A percentile compares a stretch with the other conserved stretches of the same genome.
Evolutionary conservation across 2,888 invertebrate genomes (phyloP).

Genomic region (Drosophila planitibia): DNA sequence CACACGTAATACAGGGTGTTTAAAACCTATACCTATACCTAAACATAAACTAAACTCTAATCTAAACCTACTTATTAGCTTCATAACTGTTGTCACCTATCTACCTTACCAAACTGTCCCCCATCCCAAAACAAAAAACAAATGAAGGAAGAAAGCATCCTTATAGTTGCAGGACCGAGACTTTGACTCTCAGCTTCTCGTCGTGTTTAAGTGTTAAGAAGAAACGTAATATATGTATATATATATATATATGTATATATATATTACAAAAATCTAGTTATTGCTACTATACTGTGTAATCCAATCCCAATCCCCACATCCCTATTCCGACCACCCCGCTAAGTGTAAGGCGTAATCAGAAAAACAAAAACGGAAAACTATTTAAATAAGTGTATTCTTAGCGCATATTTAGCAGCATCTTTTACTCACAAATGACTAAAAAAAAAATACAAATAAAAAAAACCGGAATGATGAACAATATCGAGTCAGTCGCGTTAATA

Average conservation of each 20-base stretch:
- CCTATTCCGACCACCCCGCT: slow-evolving; percentile 47
- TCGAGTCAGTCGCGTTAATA: slow-evolving; percentile 50
- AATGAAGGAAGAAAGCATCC: slow-evolving; percentile 1
- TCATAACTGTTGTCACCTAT: slow-evolving; percentile 67
- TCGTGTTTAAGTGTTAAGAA: slow-evolving; percentile 79
- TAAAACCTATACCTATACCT: slow-evolving; percentile 57
- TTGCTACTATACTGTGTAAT: slow-evolving; percentile 72
- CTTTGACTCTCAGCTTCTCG: slow-evolving; percentile 69
- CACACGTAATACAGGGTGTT: slow-evolving; percentile 75
- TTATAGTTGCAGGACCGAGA: slow-evolving; percentile 58
- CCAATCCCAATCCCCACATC: slow-evolving; percentile 28
- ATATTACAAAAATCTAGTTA: slow-evolving; percentile 62
- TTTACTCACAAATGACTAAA: slow-evolving; percentile 78
- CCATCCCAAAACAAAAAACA: background rate
- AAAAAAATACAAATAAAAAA: slow-evolving; percentile 32
- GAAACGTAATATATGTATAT: slow-evolving; percentile 49
- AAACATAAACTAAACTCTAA: slow-evolving; percentile 59
- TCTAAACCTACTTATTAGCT: slow-evolving; percentile 71
- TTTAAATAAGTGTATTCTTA: slow-evolving; percentile 76
- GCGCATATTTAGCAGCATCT: slow-evolving; percentile 80
- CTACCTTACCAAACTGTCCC: slow-evolving; percentile 8
- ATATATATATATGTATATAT: slow-evolving; percentile 9
- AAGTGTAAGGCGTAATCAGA: slow-evolving; percentile 62
- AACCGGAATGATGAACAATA: slow-evolving; percentile 49
- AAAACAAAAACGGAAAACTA: slow-evolving; percentile 55